Evolutionary conservation across 1,140 invertebrate genomes (phyloP).

Genomic region (Drosophila repletoides): DNA sequence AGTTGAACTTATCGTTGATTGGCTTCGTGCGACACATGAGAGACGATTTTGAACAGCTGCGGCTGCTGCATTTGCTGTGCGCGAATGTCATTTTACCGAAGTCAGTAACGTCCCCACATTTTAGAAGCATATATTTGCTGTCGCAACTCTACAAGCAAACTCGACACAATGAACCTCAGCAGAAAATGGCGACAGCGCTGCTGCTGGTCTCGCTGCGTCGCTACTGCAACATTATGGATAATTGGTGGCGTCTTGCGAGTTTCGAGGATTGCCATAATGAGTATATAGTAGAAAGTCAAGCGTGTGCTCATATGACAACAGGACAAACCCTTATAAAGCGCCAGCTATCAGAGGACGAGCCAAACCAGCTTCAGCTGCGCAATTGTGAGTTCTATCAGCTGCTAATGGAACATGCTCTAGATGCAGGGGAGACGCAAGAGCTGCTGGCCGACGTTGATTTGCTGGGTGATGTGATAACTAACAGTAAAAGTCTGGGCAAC

Average conservation of each 20-base stretch:
- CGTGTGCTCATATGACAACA: background rate
- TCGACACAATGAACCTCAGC: constrained; percentile 16
- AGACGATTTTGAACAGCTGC: constrained; percentile 32
- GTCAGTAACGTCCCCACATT: constrained; percentile 56
- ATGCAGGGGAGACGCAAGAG: constrained; percentile 66
- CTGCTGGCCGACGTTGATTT: constrained; percentile 58
- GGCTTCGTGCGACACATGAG: constrained; percentile 33
- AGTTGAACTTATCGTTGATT: constrained; percentile 39
- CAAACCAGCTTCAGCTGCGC: too few species aligned
- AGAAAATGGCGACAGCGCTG: constrained; percentile 45
- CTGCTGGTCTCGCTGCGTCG: constrained; percentile 37
- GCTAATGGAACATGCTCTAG: constrained; percentile 52
- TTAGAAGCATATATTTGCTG: constrained; percentile 55
- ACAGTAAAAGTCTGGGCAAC: constrained; percentile 10
- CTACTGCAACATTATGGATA: constrained; percentile 70
- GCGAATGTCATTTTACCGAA: constrained; percentile 5
- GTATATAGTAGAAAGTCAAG: constrained; percentile 58
- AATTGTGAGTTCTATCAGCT: constrained; percentile 51
- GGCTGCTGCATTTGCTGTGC: constrained; percentile 22
- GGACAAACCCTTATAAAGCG: too few species aligned
- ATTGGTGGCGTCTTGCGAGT: constrained; percentile 65
- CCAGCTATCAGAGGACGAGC: too few species aligned
- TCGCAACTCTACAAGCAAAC: constrained; percentile 43
- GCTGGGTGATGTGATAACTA: constrained; percentile 50
- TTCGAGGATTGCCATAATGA: constrained; percentile 66